These are phyloP conservation scores for Alca torda DNA, from an alignment of 2,797 vertebrate species.

Conservation along the genomic window DNA sequence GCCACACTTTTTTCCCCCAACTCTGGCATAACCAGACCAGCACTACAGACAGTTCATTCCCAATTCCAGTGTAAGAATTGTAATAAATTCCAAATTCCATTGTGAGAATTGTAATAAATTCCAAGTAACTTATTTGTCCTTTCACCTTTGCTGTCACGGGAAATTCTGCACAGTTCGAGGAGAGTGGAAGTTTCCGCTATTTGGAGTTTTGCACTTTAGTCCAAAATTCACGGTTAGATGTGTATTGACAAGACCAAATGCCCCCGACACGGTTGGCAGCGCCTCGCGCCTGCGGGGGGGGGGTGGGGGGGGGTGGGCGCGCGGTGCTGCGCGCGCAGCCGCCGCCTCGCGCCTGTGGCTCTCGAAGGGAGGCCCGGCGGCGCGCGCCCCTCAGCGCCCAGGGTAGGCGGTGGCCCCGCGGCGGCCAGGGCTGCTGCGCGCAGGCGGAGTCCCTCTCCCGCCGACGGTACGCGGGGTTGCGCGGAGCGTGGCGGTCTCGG, in stretches of 20 bases:
- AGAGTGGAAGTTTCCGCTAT: fast-evolving
- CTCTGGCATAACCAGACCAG: neutral
- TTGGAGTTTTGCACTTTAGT: fast-evolving
- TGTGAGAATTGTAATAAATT: no score
- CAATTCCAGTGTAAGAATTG: no score
- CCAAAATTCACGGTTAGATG: fast-evolving
- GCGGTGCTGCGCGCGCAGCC: neutral
- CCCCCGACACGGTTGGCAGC: fast-evolving
- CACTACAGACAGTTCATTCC: fast-evolving
- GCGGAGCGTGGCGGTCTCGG: fast-evolving
- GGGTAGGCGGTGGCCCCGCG: neutral
- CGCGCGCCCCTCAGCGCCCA: neutral
- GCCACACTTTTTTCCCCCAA: fast-evolving
- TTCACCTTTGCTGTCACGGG: fast-evolving
- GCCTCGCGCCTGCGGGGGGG: no score
- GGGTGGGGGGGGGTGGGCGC: fast-evolving
- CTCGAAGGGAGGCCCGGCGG: fast-evolving
- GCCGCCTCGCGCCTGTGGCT: neutral
- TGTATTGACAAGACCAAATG: fast-evolving
- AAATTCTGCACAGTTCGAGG: fast-evolving
- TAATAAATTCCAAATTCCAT: no score
- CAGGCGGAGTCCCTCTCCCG: no score
- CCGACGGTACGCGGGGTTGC: neutral
- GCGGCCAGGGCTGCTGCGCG: neutral
- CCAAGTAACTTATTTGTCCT: no score